Base-by-base conservation (phyloP, 2,797 vertebrate species). In the Eospalax fontanierii region DNA sequence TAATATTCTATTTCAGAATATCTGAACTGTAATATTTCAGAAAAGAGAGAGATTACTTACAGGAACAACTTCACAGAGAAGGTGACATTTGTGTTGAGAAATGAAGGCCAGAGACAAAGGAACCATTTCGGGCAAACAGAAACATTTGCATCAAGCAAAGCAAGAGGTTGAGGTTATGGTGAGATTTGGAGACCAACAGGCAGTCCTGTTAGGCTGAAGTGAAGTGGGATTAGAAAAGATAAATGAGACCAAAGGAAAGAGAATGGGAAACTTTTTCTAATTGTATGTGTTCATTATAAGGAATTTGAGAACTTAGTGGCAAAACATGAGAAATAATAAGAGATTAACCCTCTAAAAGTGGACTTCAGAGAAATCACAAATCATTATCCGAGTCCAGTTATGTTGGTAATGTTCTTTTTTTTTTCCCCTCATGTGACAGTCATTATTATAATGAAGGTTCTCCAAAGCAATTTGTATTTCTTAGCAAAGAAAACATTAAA, bases 401-500 rank as follows among this genome's bases (percentile, higher is more conserved):
- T 61, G 54, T 90, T 80, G 90, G 90, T 81, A 92, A 90, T 90
- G 80, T 90, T 96, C 93, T 96, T 91, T 94, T 54, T 90, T 97
- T 94, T 87, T 92, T 63, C 83, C 96, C 95, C 89, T 96, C 93
- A 90, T 93, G 88, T 94, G 87, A 85, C 28, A 89, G 70, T 74
- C 73, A 91, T 95, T 95, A 89, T 61, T 85, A 18, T 91, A 93
- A 91, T 86, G 81, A 40, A 38, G 90, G 54, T 92, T 46, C 86
- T 88, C 73, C 73, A 88, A 35, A 28, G 40, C 76, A 93, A 96
- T 96, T 95, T 97, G 80, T 95, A 87, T 95, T 95, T 96, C 80
- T 95, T 94, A 95, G 38, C 30, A 83, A 95, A 91, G 65, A 90
- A 94, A 96, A 94, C 87, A 96, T 92, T 40, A 94, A 92, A 95